Evolutionary conservation across 2,888 invertebrate genomes (phyloP), one percentile per base, ranked within the genome.

Genomic region (Pyralis farinalis): DNA sequence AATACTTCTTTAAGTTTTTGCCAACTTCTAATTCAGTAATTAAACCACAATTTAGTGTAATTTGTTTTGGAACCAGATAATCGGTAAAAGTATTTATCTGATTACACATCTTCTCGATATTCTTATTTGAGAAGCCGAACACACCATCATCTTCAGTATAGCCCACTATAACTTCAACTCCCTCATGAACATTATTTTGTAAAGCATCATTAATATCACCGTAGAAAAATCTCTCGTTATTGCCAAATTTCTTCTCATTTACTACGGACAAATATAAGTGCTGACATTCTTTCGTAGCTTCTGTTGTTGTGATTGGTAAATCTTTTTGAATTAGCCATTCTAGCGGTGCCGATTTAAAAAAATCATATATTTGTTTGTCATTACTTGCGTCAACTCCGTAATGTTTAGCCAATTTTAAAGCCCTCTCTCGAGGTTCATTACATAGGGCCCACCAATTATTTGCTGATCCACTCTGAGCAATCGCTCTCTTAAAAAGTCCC

Each of bases 121-220:
- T 25, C 7, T 54, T 46, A 4, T 7, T n/a, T n/a, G 34, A 39
- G 4, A 58, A 34, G 7, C 27, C 20, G 1, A 59, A 2, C 7
- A 52, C 12, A 22, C 94, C 94, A 73, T 95, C 95, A 37, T 93
- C 91, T 1, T 90, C 88, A 16, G 91, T 94, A 1, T 92, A 67
- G 1, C 95, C 95, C 12, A 91, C 78, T 66, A 95, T 91, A 70
- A 93, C 90, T 0, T 94, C 93, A 0, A 92, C 77, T 5, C 47
- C 63, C 37, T 61, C 51, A 32, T 90, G 70, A 3, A 73, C 72
- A 25, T 91, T 91, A 10, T 76, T 62, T 51, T 78, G 72, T 20
- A 82, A 47, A 29, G 72, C 63, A 30, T 90, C 73, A 7, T 37
- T 46, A 5, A 56, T 22, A 37, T 64, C 49, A 6, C 63, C 63